Percentiles rank a stretch among this genome's conserved stretches.
Evolutionary conservation across 2,113 vertebrate genomes (phyloP).

Genomic region (Takifugu flavidus): DNA sequence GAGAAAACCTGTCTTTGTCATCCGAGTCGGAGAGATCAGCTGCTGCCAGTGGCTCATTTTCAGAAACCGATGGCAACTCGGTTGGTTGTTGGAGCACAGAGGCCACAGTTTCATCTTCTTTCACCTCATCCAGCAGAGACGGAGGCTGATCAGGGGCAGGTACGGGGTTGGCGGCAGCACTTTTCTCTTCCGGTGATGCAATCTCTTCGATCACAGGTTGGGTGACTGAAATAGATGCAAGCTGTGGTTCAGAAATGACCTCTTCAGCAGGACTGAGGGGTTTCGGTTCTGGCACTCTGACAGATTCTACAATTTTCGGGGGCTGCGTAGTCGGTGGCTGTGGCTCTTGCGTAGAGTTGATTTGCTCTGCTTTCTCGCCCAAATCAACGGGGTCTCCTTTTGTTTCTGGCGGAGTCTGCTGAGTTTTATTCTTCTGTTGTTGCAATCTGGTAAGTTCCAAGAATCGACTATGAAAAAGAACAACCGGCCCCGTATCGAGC

Average conservation of each 20-base stretch:
- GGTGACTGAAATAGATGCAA: constrained; percentile 39
- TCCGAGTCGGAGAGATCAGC: constrained; percentile 15
- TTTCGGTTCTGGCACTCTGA: constrained; percentile 54
- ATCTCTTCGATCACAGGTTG: constrained; percentile 42
- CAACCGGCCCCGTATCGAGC: constrained; percentile 82
- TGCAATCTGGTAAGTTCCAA: constrained; percentile 85
- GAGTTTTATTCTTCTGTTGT: constrained; percentile 86
- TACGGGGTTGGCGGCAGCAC: constrained; percentile 8
- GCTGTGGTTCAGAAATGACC: constrained; percentile 49
- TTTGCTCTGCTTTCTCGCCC: constrained; percentile 63
- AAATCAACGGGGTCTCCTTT: constrained; percentile 58
- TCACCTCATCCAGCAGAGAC: constrained; percentile 63
- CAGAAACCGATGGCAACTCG: constrained; percentile 55
- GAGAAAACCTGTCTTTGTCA: constrained; percentile 33
- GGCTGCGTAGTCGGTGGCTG: constrained; percentile 51
- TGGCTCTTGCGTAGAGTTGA: constrained; percentile 75
- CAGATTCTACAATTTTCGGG: constrained; percentile 46
- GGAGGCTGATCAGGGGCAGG: constrained; percentile 22
- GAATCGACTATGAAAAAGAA: constrained; percentile 94
- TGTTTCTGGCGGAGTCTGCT: constrained; percentile 75
- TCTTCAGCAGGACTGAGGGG: constrained; percentile 69
- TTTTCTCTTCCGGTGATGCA: constrained; percentile 49
- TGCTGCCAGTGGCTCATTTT: constrained; percentile 27
- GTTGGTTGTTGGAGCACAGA: constrained; percentile 35
- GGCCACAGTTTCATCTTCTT: constrained; percentile 42